Conservation (phyloP, 92 coral and sea anemone genomes). For the Porites rus region DNA sequence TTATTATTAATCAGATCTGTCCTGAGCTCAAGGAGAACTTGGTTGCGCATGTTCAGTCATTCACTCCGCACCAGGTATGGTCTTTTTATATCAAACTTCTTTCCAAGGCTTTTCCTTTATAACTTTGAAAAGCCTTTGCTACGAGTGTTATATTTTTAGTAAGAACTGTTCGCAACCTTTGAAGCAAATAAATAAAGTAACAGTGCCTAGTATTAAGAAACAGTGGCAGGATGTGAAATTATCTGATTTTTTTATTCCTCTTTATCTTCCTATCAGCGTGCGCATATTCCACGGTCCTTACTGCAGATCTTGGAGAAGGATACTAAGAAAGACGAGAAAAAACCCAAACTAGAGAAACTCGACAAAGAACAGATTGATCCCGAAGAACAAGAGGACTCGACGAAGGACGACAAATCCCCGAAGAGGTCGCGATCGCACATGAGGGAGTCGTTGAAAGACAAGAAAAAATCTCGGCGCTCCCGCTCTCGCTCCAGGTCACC, state of each 20-base stretch:
- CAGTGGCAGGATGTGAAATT: not conserved
- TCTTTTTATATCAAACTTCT: too few relatives aligned
- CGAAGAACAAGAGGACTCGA: slow-evolving; percentile 71
- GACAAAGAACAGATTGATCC: slow-evolving; percentile 89
- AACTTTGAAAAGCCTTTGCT: too few relatives aligned
- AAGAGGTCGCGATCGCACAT: slow-evolving; percentile 71
- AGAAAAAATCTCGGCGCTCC: slow-evolving; percentile 77
- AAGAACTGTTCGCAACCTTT: too few relatives aligned
- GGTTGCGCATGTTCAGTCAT: slow-evolving; percentile 95
- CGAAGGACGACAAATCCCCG: slow-evolving; percentile 65
- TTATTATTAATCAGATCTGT: slow-evolving; percentile 70
- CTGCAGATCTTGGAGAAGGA: slow-evolving; percentile 95
- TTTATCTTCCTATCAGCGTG: slow-evolving; percentile 72
- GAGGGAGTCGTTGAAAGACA: slow-evolving; percentile 75
- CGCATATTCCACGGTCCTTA: slow-evolving; percentile 94
- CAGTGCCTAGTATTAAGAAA: not conserved
- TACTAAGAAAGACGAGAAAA: slow-evolving; percentile 77
- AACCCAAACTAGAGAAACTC: slow-evolving; percentile 73
- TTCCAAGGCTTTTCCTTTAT: too few relatives aligned
- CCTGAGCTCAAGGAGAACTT: slow-evolving; percentile 95
- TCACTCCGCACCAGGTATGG: slow-evolving; percentile 99
- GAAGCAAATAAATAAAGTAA: too few relatives aligned
- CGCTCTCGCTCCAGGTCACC: slow-evolving; percentile 84
- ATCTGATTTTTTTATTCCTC: not conserved
- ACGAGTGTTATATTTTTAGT: too few relatives aligned